These are phyloP conservation scores for Ancistrus triradiatus DNA, from an alignment of 2,113 vertebrate species.

Conservation along the genomic window DNA sequence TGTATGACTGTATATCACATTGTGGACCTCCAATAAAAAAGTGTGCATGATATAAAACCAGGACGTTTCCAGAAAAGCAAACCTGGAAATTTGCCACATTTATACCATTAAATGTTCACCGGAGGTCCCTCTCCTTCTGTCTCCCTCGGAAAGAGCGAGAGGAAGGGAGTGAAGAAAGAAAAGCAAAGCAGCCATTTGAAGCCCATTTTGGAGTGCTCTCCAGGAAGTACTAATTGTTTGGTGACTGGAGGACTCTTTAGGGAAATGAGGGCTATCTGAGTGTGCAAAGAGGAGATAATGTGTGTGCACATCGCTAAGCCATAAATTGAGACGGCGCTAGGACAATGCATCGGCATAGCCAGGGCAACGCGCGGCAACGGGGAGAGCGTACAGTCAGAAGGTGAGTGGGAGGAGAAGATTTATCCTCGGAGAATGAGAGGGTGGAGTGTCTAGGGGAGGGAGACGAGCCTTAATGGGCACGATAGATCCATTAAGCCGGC, in stretches of 20 bases:
- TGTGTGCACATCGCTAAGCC: slow-evolving; percentile 47
- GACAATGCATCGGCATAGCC: slow-evolving; percentile 18
- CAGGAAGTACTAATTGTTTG: slow-evolving; percentile 59
- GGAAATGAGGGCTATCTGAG: slow-evolving; percentile 52
- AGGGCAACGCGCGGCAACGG: slow-evolving; percentile 21
- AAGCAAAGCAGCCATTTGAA: slow-evolving; percentile 30
- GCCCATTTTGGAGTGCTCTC: slow-evolving; percentile 48
- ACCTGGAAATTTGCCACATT: no score
- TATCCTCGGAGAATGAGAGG: slow-evolving; percentile 22
- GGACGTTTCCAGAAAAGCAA: no score
- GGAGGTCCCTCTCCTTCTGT: neutral
- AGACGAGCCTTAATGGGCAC: slow-evolving; percentile 20
- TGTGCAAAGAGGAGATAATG: slow-evolving; percentile 48
- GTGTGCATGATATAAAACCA: no score
- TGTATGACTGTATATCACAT: no score
- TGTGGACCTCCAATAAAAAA: no score
- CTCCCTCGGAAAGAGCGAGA: neutral
- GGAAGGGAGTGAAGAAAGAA: no score
- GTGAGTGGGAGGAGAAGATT: slow-evolving; percentile 17
- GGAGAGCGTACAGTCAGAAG: neutral
- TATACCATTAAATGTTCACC: no score
- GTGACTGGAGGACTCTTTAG: slow-evolving; percentile 50
- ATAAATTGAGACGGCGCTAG: slow-evolving; percentile 40
- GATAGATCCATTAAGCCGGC: slow-evolving; percentile 9
- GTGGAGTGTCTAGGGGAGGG: slow-evolving; percentile 15